phyloP scores from a whole-genome alignment of 2,888 invertebrate species.

The Drosophila anceps region DNA sequence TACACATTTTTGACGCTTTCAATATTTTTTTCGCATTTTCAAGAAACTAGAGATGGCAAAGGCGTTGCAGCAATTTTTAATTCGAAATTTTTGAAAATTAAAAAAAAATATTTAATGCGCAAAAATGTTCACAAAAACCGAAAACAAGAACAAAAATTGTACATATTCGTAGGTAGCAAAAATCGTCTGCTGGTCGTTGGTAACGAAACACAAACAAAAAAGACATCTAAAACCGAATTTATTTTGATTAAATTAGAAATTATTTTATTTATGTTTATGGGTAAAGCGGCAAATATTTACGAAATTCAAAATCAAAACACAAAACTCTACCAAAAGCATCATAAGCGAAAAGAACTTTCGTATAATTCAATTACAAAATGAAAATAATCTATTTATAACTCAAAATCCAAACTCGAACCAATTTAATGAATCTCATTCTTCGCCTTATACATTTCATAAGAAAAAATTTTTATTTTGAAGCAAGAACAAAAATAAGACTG shows the following conservation, averaged over 20 bases:
- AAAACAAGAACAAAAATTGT: conserved; percentile 5
- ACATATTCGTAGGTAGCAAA: conserved; percentile 35
- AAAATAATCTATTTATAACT: neutral
- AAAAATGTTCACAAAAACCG: conserved; percentile 54
- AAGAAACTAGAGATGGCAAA: conserved; percentile 59
- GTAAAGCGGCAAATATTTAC: conserved; percentile 13
- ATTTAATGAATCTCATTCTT: neutral
- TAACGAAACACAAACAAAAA: conserved; percentile 3
- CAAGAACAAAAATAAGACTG: conserved; percentile 4
- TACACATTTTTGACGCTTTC: conserved; percentile 66
- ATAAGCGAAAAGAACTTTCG: neutral
- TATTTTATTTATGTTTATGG: conserved; percentile 2
- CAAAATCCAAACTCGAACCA: neutral
- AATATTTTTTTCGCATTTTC: conserved; percentile 75
- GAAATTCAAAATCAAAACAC: conserved; percentile 24
- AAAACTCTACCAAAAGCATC: neutral
- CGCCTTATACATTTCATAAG: neutral
- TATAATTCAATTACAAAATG: neutral
- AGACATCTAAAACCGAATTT: neutral
- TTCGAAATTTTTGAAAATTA: conserved; percentile 63
- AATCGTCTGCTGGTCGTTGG: conserved; percentile 34
- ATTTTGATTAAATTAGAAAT: neutral
- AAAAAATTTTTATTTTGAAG: neutral
- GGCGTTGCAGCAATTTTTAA: conserved; percentile 63
- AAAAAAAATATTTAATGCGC: conserved; percentile 71